Evolutionary conservation across 30 jellyfish, hydroid and myxozoan genomes (phyloP), one percentile per base, ranked within the genome.

Genomic region (Aurelia coerulea): DNA sequence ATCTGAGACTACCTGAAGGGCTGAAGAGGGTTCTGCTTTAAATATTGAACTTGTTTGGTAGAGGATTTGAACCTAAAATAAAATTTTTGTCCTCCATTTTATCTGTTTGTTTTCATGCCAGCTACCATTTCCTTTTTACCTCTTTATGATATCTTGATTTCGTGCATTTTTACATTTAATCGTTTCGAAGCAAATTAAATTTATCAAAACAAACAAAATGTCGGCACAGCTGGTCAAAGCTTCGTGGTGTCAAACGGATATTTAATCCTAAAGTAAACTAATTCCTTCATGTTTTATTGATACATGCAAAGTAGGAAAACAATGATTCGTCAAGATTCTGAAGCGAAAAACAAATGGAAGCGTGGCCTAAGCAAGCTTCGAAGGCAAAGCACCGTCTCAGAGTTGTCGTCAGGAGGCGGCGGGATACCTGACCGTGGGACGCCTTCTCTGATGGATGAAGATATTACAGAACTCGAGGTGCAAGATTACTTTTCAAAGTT

Each of bases 361-460:
- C 85, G 72, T 56, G 90, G 98, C 86, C 84, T 91, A 46, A 41
- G 78, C 62, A 79, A 85, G 65, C 93, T 85, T 10, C 50, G 91
- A 62, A 78, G 85, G 72, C 92, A 85, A 74, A 91, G 92, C 69
- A 56, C 93, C 16, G 77, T 64, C 3, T 62, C 82, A 2, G 84
- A 77, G 39, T 60, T 33, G 37, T 84, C 93, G 6, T 41, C 71
- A 4, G 91, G 70, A 8, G 74, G 31, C 14, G 74, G 31, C 14
- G 56, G 56, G 1, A 46, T 46, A 46, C 53, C 71, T 17, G 13
- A 12, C 53, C 79, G 29, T 37, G 31, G 39, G 32, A 64, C 81
- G 32, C 73, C 78, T 34, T 53, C 71, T 4, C 37, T 74, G 71
- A 84, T 84, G 93, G 93, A 84, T 41, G 93, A 74, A 52, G 88